Evolutionary conservation across 2,113 vertebrate species (phyloP), one percentile per base, ranked within the genome.

Genomic region (Tetrax tetrax): DNA sequence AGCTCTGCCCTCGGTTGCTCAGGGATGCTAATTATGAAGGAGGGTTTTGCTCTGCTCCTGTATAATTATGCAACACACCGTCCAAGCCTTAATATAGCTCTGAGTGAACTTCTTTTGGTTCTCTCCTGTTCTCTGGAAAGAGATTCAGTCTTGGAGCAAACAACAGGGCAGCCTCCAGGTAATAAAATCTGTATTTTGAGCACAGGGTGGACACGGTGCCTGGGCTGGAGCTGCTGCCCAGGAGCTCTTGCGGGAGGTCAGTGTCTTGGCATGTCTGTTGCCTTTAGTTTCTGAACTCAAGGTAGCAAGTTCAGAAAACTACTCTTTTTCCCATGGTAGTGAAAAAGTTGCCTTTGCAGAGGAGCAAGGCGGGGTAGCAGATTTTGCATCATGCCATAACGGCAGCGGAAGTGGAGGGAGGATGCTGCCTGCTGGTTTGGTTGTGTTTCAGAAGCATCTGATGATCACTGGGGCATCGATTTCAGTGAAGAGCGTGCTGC

Each of bases 361-460:
- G 31, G 37, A 69, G 18, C 1, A 2, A 76, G n/a, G n/a, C 3
- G 3, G 17, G 43, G 10, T 22, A 48, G 82, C 51, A 57, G 38
- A 28, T 68, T 68, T 57, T 75, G 50, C 48, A 84, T 78, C n/a
- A 7, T 2, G 14, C 50, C 0, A 0, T 24, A 59, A 45, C 77
- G 33, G 33, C 59, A 65, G 66, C 0, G 0, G 3, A 65, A 53
- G 72, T 90, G 54, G 53, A 76, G 65, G 53, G 25, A 68, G 12
- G 57, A 51, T 91, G 69, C 53, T 71, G 65, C 6, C 35, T 60
- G 70, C 72, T 93, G 57, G 6, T 71, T 35, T 50, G 56, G 27
- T 69, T 61, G 28, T 57, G 31, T 5, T 80, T 86, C 69, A 97
- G 77, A 96, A 93, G 88, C 97, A 97, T 35, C 54, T 45, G 56